Conservation (phyloP, 2,797 vertebrate genomes). For the Tachyglossus aculeatus region DNA sequence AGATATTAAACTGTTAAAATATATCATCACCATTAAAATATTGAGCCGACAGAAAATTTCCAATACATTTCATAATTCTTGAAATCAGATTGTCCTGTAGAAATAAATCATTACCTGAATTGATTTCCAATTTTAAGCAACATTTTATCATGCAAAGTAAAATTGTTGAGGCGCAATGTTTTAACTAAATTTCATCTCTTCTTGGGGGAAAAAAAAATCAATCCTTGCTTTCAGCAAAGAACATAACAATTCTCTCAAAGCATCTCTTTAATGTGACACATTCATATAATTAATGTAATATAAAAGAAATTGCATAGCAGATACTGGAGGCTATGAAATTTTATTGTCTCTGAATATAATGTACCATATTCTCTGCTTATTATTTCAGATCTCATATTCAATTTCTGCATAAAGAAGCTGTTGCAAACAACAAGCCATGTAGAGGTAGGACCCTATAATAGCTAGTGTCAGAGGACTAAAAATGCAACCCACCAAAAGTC, state of each 20-base stretch:
- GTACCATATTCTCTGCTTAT: slow-evolving; percentile 16
- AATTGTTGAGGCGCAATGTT: slow-evolving; percentile 20
- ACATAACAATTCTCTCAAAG: slow-evolving; percentile 18
- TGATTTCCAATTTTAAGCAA: slow-evolving; percentile 12
- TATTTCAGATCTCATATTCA: slow-evolving; percentile 25
- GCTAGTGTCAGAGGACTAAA: too few species aligned
- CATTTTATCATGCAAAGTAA: slow-evolving; percentile 8
- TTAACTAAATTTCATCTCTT: slow-evolving; percentile 4
- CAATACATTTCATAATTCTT: not conserved
- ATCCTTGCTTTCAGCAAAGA: slow-evolving; percentile 5
- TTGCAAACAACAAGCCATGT: not conserved
- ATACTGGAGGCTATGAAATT: slow-evolving; percentile 6
- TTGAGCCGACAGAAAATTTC: slow-evolving; percentile 19
- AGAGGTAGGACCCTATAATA: not conserved
- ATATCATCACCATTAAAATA: slow-evolving; percentile 22
- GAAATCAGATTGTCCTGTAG: slow-evolving; percentile 6
- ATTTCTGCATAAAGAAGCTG: not conserved
- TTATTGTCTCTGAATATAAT: slow-evolving; percentile 27
- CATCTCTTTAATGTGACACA: slow-evolving; percentile 12
- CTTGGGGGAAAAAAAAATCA: slow-evolving; percentile 17
- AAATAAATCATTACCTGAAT: slow-evolving; percentile 32
- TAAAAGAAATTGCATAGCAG: slow-evolving; percentile 12
- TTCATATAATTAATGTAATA: slow-evolving; percentile 48
- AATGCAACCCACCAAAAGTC: too few species aligned
- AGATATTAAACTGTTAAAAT: not conserved